A percentile compares a stretch with the other conserved stretches of the same genome.
Evolutionary conservation across 2,797 vertebrate genomes (phyloP).

Genomic region (Parauchenoglanis punctatus): DNA sequence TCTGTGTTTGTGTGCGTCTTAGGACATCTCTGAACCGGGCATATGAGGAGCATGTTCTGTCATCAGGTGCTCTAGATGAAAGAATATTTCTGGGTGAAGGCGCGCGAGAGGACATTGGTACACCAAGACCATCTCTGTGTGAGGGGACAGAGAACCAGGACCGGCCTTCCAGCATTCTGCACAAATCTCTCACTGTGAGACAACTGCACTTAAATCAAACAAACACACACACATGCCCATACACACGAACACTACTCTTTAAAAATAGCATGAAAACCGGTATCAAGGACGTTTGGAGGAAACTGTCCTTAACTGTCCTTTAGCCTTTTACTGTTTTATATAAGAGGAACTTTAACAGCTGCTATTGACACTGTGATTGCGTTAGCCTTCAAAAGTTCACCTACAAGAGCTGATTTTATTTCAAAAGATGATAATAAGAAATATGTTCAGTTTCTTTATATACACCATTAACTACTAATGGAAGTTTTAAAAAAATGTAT

Average conservation of each 20-base stretch:
- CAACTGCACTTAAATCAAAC: neutral
- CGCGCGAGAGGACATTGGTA: slow-evolving; percentile 88
- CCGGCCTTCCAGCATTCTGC: slow-evolving; percentile 74
- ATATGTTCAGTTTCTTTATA: neutral
- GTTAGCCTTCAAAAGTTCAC: neutral
- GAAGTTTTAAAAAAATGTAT: neutral
- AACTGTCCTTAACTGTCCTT: neutral
- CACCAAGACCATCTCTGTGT: slow-evolving; percentile 78
- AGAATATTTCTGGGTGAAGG: slow-evolving; percentile 90
- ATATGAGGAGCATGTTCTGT: slow-evolving; percentile 90
- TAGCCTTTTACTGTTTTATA: neutral
- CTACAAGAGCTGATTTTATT: neutral
- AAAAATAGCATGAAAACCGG: neutral
- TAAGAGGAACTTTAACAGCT: neutral
- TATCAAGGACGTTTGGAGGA: neutral
- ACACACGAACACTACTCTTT: neutral
- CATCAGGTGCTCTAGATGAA: slow-evolving; percentile 89
- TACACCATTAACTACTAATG: neutral
- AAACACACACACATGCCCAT: neutral
- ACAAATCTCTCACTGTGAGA: slow-evolving; percentile 65
- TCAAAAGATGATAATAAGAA: neutral
- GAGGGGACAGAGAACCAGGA: slow-evolving; percentile 68
- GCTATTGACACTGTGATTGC: neutral
- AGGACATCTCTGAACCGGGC: slow-evolving; percentile 89
- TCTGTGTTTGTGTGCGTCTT: slow-evolving; percentile 18